Evolutionary conservation across 2,888 invertebrate species (phyloP).

Genomic region (Sturmia bella): DNA sequence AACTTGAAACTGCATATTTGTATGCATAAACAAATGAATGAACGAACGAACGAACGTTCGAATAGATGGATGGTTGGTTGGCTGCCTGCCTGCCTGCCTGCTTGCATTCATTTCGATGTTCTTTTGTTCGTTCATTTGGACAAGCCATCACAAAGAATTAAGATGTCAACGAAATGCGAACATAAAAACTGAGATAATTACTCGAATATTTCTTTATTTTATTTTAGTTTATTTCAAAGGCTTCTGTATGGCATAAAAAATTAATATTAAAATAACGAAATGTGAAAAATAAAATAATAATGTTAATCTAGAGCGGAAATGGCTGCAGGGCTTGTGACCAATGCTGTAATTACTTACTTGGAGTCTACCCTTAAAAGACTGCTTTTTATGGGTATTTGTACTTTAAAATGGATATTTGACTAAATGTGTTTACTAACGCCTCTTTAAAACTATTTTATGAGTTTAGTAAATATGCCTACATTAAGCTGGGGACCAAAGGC

Average conservation of each 20-base stretch:
- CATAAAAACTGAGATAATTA: conserved; percentile 67
- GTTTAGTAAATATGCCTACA: conserved; percentile 8
- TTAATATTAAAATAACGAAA: not conserved
- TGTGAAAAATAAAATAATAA: conserved; percentile 28
- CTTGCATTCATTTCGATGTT: conserved; percentile 25
- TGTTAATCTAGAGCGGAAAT: conserved; percentile 71
- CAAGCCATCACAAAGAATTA: conserved; percentile 68
- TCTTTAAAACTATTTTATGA: conserved; percentile 38
- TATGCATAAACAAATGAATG: conserved; percentile 17
- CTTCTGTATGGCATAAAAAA: conserved; percentile 57
- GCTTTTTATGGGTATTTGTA: not conserved
- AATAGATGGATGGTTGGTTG: conserved; percentile 33
- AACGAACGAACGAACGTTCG: conserved; percentile 10
- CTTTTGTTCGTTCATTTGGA: conserved; percentile 52
- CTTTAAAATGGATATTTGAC: not conserved
- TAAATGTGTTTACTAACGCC: conserved; percentile 27
- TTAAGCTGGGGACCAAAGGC: conserved; percentile 1
- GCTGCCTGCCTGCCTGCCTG: conserved; percentile 20
- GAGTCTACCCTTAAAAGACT: conserved; percentile 49
- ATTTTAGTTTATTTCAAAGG: conserved; percentile 29
- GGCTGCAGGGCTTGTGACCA: conserved; percentile 62
- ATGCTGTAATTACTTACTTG: conserved; percentile 67
- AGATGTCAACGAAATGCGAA: conserved; percentile 67
- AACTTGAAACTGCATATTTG: conserved; percentile 54
- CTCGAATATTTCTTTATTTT: conserved; percentile 52